phyloP scores from a whole-genome alignment of 2,888 invertebrate species.

The Melikaiella ostensackeni region DNA sequence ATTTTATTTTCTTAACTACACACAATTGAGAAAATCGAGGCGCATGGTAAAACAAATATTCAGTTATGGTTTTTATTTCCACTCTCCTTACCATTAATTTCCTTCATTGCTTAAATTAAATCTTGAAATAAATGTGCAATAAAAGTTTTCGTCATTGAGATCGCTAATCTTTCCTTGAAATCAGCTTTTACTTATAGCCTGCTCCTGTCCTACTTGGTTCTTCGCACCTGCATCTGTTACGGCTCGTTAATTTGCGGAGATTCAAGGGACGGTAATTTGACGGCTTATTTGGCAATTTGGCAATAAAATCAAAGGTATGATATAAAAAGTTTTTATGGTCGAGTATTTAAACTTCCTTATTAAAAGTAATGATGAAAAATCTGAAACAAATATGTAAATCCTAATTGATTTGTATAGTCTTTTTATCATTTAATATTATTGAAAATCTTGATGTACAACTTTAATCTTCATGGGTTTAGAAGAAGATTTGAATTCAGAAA shows the following conservation, averaged over 20 bases:
- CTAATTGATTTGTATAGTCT: neutral
- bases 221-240: conserved; percentile 58
- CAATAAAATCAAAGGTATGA: neutral
- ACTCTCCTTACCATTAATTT: conserved; percentile 2
- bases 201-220: conserved; percentile 54
- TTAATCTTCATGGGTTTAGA: too few relatives aligned
- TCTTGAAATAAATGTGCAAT: conserved; percentile 26
- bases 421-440: neutral
- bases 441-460: neutral
- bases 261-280: conserved; percentile 50
- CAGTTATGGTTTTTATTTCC: conserved; percentile 5
- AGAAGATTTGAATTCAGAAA: too few relatives aligned
- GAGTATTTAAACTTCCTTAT: neutral
- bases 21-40: neutral
- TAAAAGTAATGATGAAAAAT: neutral
- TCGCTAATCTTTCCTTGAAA: conserved; percentile 28
- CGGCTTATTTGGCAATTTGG: conserved; percentile 15
- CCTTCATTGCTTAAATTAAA: conserved; percentile 27
- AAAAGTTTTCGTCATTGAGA: conserved; percentile 31
- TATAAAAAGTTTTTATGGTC: neutral
- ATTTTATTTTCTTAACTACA: neutral
- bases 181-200: conserved; percentile 12
- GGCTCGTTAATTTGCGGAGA: conserved; percentile 51
- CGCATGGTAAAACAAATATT: neutral
- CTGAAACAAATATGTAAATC: neutral